Base-by-base conservation (phyloP, 2,797 vertebrate species). In the Acestrorhynchus altus region DNA sequence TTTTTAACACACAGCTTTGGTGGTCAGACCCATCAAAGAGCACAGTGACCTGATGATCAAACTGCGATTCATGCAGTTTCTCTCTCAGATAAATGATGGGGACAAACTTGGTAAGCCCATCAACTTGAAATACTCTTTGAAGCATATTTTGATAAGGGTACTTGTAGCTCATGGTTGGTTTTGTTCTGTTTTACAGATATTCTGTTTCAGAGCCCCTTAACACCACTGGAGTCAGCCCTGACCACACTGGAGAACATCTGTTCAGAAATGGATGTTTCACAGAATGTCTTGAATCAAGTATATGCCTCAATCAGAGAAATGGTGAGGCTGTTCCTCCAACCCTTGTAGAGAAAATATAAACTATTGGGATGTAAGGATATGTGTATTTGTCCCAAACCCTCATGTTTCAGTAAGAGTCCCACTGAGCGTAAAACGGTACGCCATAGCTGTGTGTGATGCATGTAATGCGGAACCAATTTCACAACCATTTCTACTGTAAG, bases 171-270 rank as follows among this genome's bases (percentile, higher is more conserved):
- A 31, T 56, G 18, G 10, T 4, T 26, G 64, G 24, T 1, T 51
- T 0, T 74, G 26, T 59, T 35, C 26, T 35, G 57, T 0, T 35
- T 56, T 54, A 3, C 83, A 94, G 93, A 87, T 0, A 0, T 77
- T 5, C n/a, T 6, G 0, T 91, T 91, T 84, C 88, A 93, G 28
- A 26, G 72, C 0, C 56, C 82, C 0, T 0, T 80, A 12, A 83
- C 83, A 42, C 91, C 92, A 16, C 83, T 94, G 72, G 93, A 94
- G 70, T 92, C 90, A 0, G 93, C 93, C 4, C 57, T 93, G n/a
- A 3, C 0, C 0, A 59, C 91, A 3, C 80, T 94, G 40, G 86
- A 90, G 54, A 9, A 0, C 0, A 86, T 93, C 26, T 75, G 16
- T 1, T 0, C 78, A 18, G 76, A 86, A 35, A 71, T 61, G 26